Evolutionary conservation across 2,888 invertebrate species (phyloP), one percentile per base, ranked within the genome.

Genomic region (Scrobipalpa costella): DNA sequence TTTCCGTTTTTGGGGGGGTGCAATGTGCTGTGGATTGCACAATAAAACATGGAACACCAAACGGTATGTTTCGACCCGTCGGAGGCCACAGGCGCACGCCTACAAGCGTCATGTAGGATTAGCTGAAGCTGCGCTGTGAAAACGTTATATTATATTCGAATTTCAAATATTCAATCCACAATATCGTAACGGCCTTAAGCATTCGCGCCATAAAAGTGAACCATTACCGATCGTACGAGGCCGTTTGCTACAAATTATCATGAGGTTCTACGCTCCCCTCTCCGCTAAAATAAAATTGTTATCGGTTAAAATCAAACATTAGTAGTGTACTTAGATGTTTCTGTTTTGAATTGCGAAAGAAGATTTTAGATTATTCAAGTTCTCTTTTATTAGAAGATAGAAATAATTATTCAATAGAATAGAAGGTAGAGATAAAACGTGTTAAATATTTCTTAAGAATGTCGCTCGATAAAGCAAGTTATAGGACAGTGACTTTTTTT

Each of bases 201-300:
- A 83, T 82, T 81, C 79, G 78, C 81, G 77, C 71, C 80, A 78
- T 80, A 73, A 71, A 77, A 75, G 65, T 77, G 71, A 72, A 77
- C 69, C 80, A 83, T 91, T 92, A 92, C 92, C 91, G 86, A 85
- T 84, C 68, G 70, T 74, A 77, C 76, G 78, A 75, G 83, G 84
- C 80, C 79, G 76, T 80, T 80, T 52, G 81, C 81, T 84, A 86
- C 68, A 76, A 79, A 81, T 77, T 86, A 86, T 82, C 76, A 79
- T 81, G 85, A 75, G 73, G 79, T 79, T 84, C 86, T 90, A 91
- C 75, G 90, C 85, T 88, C 88, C 90, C 88, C 92, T 90, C 89
- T 80, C 90, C 80, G 86, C 91, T 91, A 92, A 85, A 92, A 90
- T 84, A 76, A 89, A 92, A 90, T 84, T 79, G 83, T 86, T 85